These are phyloP conservation scores for Drosophila asahinai DNA, from an alignment of 1,140 invertebrate species.

Conservation along the genomic window DNA sequence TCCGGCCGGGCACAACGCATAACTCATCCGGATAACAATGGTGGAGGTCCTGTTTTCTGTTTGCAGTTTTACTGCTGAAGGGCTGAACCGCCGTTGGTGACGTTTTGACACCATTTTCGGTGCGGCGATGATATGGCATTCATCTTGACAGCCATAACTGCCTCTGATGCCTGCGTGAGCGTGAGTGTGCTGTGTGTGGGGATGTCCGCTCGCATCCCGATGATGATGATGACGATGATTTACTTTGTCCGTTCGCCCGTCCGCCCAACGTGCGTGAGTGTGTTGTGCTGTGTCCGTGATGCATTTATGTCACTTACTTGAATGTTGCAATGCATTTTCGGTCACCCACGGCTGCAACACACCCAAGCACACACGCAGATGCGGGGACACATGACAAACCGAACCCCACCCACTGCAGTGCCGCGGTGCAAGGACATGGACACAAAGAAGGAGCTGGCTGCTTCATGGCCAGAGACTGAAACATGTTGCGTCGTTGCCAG, in stretches of 20 bases:
- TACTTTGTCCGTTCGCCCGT: conserved; percentile 51
- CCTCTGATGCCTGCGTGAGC: conserved; percentile 43
- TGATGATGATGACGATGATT: conserved; percentile 57
- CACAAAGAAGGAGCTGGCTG: neutral
- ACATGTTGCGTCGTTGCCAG: conserved; percentile 75
- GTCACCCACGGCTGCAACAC: conserved; percentile 44
- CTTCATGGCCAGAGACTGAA: conserved; percentile 49
- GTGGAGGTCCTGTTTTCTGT: conserved; percentile 44
- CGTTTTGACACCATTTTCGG: conserved; percentile 84
- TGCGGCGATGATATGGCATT: conserved; percentile 82
- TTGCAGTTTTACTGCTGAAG: conserved; percentile 55
- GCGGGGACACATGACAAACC: conserved; percentile 43
- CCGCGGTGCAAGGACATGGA: conserved; percentile 52
- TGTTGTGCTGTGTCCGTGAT: conserved; percentile 68
- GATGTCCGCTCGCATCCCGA: conserved; percentile 34
- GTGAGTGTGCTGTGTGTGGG: conserved; percentile 22
- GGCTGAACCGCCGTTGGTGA: conserved; percentile 62
- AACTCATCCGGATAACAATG: conserved; percentile 77
- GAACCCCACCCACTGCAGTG: conserved; percentile 49
- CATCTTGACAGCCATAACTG: conserved; percentile 84
- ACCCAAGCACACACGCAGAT: conserved; percentile 43
- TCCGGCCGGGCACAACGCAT: conserved; percentile 62
- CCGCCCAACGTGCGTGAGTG: conserved; percentile 11
- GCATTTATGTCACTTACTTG: conserved; percentile 82
- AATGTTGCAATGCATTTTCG: conserved; percentile 82